Evolutionary conservation across 2,797 vertebrate species (phyloP), one percentile per base, ranked within the genome.

Genomic region (Gambusia yucatana): DNA sequence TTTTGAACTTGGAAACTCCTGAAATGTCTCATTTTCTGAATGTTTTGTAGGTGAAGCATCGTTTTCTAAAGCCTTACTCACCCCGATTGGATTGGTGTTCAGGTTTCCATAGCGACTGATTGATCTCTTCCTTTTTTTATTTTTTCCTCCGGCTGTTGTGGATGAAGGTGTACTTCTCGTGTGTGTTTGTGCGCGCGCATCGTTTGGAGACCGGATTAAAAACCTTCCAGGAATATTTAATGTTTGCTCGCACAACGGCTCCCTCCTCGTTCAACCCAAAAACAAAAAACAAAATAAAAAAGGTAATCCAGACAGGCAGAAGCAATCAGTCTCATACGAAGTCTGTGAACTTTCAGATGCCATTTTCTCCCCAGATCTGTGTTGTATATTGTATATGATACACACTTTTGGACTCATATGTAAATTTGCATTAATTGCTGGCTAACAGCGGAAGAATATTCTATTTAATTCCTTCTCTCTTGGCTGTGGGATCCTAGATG

Each of bases 351-450:
- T 89, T 93, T 91, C 88, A 86, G 92, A 90, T 89, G 88, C 84
- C 83, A 78, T 90, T 86, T 69, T 84, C 83, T 87, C 84, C 87
- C 89, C 88, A 89, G 89, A 89, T 91, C 90, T 91, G 88, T 96
- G 95, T 95, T 98, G 96, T 97, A 97, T 96, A 97, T 96, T 97
- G 96, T 97, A 96, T 95, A 96, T 96, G 94, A 97, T 97, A 97
- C 92, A 97, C 96, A 96, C 93, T 97, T 97, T 97, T 96, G 96
- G 97, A 97, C 96, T 97, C 94, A 89, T 97, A 94, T 97, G 96
- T 98, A 97, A 96, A 97, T 98, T 98, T 97, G 95, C 95, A 97
- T 98, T 97, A 96, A 97, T 97, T 97, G 96, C 97, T 98, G 96
- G 97, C 97, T 98, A 97, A 98, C 94, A 96, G 96, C 96, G 95